Evolutionary conservation across 2,797 vertebrate genomes (phyloP), one percentile per base, ranked within the genome.

Genomic region (Saxicola maurus): DNA sequence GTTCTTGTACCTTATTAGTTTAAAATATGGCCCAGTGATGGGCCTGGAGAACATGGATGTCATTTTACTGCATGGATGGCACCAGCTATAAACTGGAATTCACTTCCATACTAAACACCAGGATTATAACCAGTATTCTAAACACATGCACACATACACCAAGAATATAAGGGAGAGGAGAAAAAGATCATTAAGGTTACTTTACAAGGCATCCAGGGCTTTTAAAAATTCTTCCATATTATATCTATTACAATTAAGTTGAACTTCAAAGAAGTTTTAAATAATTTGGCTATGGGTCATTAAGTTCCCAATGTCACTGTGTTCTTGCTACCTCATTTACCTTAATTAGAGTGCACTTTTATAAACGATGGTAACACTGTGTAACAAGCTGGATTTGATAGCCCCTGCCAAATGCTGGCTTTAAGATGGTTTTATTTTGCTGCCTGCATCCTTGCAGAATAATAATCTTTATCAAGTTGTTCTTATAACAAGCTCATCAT

Each of bases 291-390:
- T 66, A 14, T 30, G 87, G 95, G 91, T 95, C 94, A 82, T 95
- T 92, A 95, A 95, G 90, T 91, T 91, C 86, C 45, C 93, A 95
- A 87, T 95, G 95, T 91, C 92, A 96, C 75, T 33, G 82, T 91
- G 89, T 65, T 93, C 91, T 94, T 95, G 87, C 84, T 88, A 67
- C 94, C 88, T 95, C 92, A 45, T 96, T 96, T 94, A 85, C 89
- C 92, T 94, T 96, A 94, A 96, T 95, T 95, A 91, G 89, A 90
- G 75, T 90, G 89, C 86, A 86, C 80, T 94, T 92, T 59, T 69
- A 60, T 89, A 91, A 90, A 86, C 1, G 51, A 84, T 46, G 68
- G 84, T 46, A 78, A 72, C 51, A 13, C 35, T 48, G 76, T 83
- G 74, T 86, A 95, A 89, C 89, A 94, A 89, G 91, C 91, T 82